Percentiles rank a stretch among this genome's conserved stretches.
These are phyloP conservation scores for Nephrotoma flavescens DNA, from an alignment of 2,888 invertebrate genomes.

Conservation along the genomic window DNA sequence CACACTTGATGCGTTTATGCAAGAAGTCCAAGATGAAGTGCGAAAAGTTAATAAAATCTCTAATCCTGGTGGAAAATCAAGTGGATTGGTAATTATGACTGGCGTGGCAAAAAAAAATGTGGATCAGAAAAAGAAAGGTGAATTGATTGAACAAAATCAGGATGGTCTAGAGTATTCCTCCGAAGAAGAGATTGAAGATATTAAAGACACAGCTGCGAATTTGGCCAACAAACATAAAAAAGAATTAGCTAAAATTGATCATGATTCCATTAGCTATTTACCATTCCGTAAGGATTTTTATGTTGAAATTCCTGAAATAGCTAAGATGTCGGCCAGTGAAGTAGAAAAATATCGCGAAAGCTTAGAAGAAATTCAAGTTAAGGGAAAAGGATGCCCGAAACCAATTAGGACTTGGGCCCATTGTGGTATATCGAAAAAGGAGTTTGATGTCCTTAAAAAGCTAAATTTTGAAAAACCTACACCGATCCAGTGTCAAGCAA, in stretches of 20 bases:
- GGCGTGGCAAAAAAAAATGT: constrained; percentile 68
- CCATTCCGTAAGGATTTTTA: constrained; percentile 92
- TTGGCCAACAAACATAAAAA: constrained; percentile 83
- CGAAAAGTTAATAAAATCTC: constrained; percentile 29
- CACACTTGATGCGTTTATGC: constrained; percentile 96
- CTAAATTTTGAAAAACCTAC: constrained; percentile 92
- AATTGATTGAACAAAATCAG: constrained; percentile 97
- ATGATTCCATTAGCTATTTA: constrained; percentile 71
- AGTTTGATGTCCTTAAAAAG: constrained; percentile 82
- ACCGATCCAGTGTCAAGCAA: constrained; percentile 96
- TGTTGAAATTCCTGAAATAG: constrained; percentile 91
- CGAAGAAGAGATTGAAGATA: constrained; percentile 90
- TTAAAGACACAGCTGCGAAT: constrained; percentile 79
- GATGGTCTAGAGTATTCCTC: constrained; percentile 96
- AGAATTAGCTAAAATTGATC: constrained; percentile 87
- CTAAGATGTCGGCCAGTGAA: constrained; percentile 77
- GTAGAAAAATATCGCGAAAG: constrained; percentile 76
- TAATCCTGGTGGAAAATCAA: constrained; percentile 33
- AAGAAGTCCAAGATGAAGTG: constrained; percentile 50
- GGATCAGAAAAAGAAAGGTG: constrained; percentile 73
- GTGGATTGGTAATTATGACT: constrained; percentile 62
- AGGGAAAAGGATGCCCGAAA: constrained; percentile 93
- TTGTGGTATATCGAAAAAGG: constrained; percentile 91
- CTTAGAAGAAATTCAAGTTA: constrained; percentile 88
- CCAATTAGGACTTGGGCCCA: constrained; percentile 96